Percentiles rank a stretch among this genome's conserved stretches.
These are phyloP conservation scores for Heliconius nattereri DNA, from an alignment of 1,140 invertebrate species.

Conservation along the genomic window DNA sequence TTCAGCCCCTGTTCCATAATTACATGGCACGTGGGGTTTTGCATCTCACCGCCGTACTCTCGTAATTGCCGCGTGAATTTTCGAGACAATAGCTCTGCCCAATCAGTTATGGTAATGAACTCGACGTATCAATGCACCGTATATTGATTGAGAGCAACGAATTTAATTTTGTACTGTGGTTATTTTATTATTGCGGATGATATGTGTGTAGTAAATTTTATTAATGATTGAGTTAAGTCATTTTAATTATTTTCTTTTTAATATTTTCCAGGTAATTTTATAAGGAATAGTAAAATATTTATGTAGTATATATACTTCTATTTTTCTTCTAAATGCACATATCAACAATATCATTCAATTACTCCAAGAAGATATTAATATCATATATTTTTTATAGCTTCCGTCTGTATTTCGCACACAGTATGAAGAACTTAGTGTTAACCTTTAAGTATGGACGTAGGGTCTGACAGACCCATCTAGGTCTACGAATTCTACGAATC, in stretches of 20 bases:
- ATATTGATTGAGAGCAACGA: slow-evolving; percentile 28
- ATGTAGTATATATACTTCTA: too few species aligned
- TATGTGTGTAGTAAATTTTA: neutral
- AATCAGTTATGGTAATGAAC: slow-evolving; percentile 76
- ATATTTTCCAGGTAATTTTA: too few species aligned
- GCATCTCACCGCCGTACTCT: slow-evolving; percentile 35
- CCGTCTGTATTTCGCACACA: too few species aligned
- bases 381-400: too few species aligned
- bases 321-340: too few species aligned
- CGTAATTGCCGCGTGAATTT: slow-evolving; percentile 61
- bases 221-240: neutral
- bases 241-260: neutral
- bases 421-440: too few species aligned
- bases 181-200: slow-evolving; percentile 4
- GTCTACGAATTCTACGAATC: too few species aligned
- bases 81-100: slow-evolving; percentile 57
- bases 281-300: too few species aligned
- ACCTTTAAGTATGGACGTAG: too few species aligned
- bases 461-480: too few species aligned
- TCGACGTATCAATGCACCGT: slow-evolving; percentile 31
- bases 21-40: slow-evolving; percentile 44
- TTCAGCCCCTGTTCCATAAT: slow-evolving; percentile 61
- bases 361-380: too few species aligned
- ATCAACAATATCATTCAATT: too few species aligned
- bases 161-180: slow-evolving; percentile 21